Evolutionary conservation across 2,888 invertebrate species (phyloP), one percentile per base, ranked within the genome.

Genomic region (Rhaphigaster nebulosa): DNA sequence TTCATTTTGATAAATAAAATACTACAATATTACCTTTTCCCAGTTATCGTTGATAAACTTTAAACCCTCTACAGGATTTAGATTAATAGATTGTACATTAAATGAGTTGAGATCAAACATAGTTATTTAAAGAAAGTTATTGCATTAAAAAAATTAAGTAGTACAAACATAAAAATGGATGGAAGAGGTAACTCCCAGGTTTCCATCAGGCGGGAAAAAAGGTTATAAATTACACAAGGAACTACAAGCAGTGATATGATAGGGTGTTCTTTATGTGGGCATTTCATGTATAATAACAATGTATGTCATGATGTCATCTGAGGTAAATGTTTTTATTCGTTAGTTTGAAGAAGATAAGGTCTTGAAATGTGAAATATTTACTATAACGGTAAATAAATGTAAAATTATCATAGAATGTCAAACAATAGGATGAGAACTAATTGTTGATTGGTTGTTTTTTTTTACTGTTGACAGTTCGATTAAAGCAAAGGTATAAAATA

Each of bases 11-110:
- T 76, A 23, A 23, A n/a, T 18, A 34, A 76, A 38, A 76, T n/a
- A 34, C 5, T 20, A 15, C 15, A 38, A 34, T n/a, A 50, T 90
- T 87, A 90, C 90, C 87, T 90, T 65, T 45, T 90, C 87, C 90
- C 90, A 90, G 56, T 87, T 52, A 41, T 90, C 90, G 26, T 90
- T 90, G 34, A 90, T 56, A 41, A 50, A 41, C n/a, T 65, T n/a
- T 41, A 90, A 45, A 45, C 60, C 87, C 50, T 45, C 41, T 23
- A 18, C 34, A 60, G 41, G 87, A 90, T 60, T 54, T 34, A 87
- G 29, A 84, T 90, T 60, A 23, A 90, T 34, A 38, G 38, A 45
- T 38, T 90, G 20, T 23, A 45, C 90, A n/a, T 84, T 90, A 45
- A 90, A 87, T n/a, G 54, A 18, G n/a, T 41, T 65, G 23, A 89